Base-by-base conservation (phyloP, 2,797 vertebrate species). In the Staurois parvus region DNA sequence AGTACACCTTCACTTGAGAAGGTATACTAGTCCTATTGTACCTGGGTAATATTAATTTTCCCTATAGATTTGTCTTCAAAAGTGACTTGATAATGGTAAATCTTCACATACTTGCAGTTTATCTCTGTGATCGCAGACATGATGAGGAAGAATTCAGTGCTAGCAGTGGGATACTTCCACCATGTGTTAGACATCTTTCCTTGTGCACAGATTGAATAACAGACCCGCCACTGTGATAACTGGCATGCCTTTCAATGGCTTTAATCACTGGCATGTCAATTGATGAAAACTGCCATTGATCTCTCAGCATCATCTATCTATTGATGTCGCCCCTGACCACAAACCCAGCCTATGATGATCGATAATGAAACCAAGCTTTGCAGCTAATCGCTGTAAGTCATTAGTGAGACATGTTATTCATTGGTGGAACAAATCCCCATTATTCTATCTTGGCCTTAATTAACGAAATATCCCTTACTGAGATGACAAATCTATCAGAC, bases 331-430 rank as follows among this genome's bases (percentile, higher is more conserved):
- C 24, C 5, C 64, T 19, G 15, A 64, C 45, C 56, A 77, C 73
- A 86, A 77, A 81, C 37, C 30, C 7, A 45, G 13, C 34, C 67
- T 24, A 45, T 80, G 79, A 81, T 64, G 79, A 77, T 86, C 73
- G 52, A 81, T 86, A 86, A 86, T 72, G 84, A 81, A 76, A 76
- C 67, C 84, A 81, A 86, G 79, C 73, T 72, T 77, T n/a, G 10
- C 48, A n/a, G 76, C 32, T 70, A 68, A 64, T 77, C 28, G 45
- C 26, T 37, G 10, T 48, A 32, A 29, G 42, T 70, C 73, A 86
- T 86, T 81, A 81, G 74, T 24, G 68, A 34, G 66, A 62, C 34
- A 72, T 76, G 72, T 30, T 76, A 76, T 76, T 68, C 59, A 66
- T 86, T 81, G 67, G 64, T 34, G 67, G 37, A 75, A 69, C 66